Percentiles rank a stretch among this genome's conserved stretches.
Conservation (phyloP, 2,113 vertebrate species). For the Hypomesus transpacificus region DNA sequence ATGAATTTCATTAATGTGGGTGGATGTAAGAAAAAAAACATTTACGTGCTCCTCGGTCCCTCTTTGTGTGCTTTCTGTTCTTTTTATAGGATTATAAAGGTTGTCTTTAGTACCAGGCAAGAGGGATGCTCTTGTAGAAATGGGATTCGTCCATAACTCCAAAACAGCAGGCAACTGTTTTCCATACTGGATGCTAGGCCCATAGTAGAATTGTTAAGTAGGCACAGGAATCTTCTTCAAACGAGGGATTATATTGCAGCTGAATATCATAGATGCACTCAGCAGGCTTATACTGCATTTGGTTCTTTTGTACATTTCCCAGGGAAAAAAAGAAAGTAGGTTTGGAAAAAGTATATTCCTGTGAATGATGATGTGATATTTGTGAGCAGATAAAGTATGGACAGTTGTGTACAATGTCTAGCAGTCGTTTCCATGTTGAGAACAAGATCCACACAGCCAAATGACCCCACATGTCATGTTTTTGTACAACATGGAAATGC, state of each 20-base stretch:
- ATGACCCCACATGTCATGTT: no score
- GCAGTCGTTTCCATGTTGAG: no score
- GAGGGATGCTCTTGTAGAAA: slow-evolving; percentile 58
- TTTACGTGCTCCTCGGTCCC: slow-evolving; percentile 29
- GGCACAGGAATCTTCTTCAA: slow-evolving; percentile 52
- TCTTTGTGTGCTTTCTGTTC: slow-evolving; percentile 17
- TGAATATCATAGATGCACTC: neutral
- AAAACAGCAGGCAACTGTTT: slow-evolving; percentile 65
- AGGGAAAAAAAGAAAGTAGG: no score
- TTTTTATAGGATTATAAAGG: slow-evolving; percentile 49
- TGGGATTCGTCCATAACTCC: slow-evolving; percentile 51
- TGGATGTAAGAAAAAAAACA: slow-evolving; percentile 38
- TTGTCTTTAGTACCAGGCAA: slow-evolving; percentile 32
- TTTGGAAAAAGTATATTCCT: no score
- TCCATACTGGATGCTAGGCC: slow-evolving; percentile 50
- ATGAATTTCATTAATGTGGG: slow-evolving; percentile 78
- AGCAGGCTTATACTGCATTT: neutral
- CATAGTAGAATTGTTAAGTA: neutral
- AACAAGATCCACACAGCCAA: no score
- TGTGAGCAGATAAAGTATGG: no score
- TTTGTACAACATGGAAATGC: no score
- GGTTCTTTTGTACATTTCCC: neutral
- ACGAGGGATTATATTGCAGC: slow-evolving; percentile 20
- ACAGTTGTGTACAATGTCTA: no score
- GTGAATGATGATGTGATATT: no score